Evolutionary conservation across 2,888 invertebrate species (phyloP), one percentile per base, ranked within the genome.

Genomic region (Octodonta nipae): DNA sequence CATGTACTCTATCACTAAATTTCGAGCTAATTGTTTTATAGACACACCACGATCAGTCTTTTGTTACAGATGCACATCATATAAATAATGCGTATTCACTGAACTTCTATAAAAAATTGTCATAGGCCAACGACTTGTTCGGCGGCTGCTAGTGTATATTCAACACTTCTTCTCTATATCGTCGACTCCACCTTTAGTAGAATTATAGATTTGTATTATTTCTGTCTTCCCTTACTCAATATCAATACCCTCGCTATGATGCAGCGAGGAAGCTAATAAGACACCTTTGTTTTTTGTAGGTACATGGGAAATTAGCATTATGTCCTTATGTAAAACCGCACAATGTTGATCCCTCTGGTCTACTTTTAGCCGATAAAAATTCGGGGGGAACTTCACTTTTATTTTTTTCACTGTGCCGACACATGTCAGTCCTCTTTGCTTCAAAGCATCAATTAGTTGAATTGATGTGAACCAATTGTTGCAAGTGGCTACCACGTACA

Each of bases 331-430:
- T 20, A n/a, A 20, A 20, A 7, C 20, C 20, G 7, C n/a, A 20
- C 20, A 20, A 7, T 6, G 7, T 20, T 20, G 20, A 7, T n/a
- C 20, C 20, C n/a, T 20, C 20, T 20, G 6, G 7, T n/a, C 20
- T 20, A 7, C n/a, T 20, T n/a, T 20, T 20, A 6, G 7, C 20
- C 20, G n/a, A n/a, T n/a, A 20, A 20, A n/a, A 20, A 20, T n/a
- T 20, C 7, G 7, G n/a, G 20, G 6, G 20, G 6, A 20, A 20
- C 20, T n/a, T 20, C 20, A 6, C 20, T 20, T 20, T 20, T 20
- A 20, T 20, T 20, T 20, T 20, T 20, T 20, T 20, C 20, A 20
- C 6, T 7, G 20, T 20, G n/a, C 20, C 20, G n/a, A 20, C 20
- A n/a, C n/a, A 20, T 20, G 20, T 20, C n/a, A 20, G n/a, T 20